Base-by-base conservation (phyloP, 2,113 vertebrate species). In the Romanogobio albipinnatus region DNA sequence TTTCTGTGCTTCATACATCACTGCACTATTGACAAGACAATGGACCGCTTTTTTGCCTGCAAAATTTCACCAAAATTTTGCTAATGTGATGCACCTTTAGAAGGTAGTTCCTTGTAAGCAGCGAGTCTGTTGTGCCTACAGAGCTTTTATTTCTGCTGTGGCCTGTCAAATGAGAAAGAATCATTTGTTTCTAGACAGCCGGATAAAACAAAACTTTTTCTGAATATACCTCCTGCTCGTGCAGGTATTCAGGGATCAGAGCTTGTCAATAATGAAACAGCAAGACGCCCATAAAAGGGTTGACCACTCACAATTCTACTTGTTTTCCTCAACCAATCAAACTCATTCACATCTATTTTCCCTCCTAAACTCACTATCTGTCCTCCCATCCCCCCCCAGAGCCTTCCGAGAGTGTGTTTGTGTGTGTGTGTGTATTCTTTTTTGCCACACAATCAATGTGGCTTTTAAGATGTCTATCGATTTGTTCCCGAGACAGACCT, bases 401-500 rank as follows among this genome's bases (percentile, higher is more conserved):
- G 6, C 62, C 43, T 7, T 56, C 87, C 76, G 83, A 77, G 88
- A 92, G 90, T 93, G 91, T 93, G 93, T 95, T 90, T 93, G 92
- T 92, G 92, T 92, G 92, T 93, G 91, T 92, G 92, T 93, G 91
- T 93, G 91, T 92, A 90, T 92, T 86, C 94, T 94, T 92, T 89
- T 87, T 93, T 91, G 92, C 92, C 91, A 92, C 92, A 93, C 94
- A 95, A 95, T 95, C 95, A 95, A 95, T 95, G 93, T 93, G 93
- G 94, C 95, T 95, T 95, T 95, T 95, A 95, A 95, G 93, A 95
- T 95, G 95, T 94, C 93, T 93, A 95, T 95, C 95, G 95, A 95
- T 95, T 94, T 94, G 94, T 92, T 94, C 94, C 93, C 90, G 92
- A 94, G 94, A 95, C 95, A 94, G 94, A 91, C 93, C 92, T 92